A percentile compares a stretch with the other conserved stretches of the same genome.
Conservation (phyloP, 2,888 invertebrate species). For the Eremobia ochroleuca region DNA sequence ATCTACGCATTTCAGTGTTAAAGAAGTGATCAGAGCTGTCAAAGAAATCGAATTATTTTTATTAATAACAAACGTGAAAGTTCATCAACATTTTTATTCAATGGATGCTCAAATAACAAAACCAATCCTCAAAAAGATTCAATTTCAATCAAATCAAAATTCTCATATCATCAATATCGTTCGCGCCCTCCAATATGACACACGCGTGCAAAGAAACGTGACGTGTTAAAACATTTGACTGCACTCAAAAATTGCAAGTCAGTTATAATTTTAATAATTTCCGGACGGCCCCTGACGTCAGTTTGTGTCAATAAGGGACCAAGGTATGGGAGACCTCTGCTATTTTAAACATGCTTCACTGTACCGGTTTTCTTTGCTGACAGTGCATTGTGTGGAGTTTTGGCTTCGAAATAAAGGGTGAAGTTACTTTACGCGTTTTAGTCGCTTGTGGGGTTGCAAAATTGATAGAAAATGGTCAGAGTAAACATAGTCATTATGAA, state of each 20-base stretch:
- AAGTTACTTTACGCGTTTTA: background rate
- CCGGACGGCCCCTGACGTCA: conserved; percentile 58
- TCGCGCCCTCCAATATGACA: conserved; percentile 25
- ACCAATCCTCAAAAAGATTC: conserved; percentile 8
- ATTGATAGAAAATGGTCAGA: background rate
- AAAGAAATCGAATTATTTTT: background rate
- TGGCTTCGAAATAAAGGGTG: background rate
- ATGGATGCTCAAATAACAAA: background rate
- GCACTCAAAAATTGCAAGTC: conserved; percentile 66
- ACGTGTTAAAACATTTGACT: conserved; percentile 57
- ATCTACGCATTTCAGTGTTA: conserved; percentile 25
- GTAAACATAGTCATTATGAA: background rate
- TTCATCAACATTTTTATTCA: background rate
- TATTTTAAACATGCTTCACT: conserved; percentile 17
- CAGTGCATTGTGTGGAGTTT: background rate
- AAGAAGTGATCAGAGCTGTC: background rate
- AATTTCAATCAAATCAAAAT: conserved; percentile 42
- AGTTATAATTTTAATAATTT: conserved; percentile 74
- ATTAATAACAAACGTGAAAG: background rate
- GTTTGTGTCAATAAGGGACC: conserved; percentile 55
- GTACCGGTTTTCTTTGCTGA: conserved; percentile 13
- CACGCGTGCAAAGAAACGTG: conserved; percentile 47
- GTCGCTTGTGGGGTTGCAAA: background rate
- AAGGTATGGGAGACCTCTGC: conserved; percentile 46
- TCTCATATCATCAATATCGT: conserved; percentile 52